These are phyloP conservation scores for Morpho deidamia DNA, from an alignment of 2,888 invertebrate species.

Conservation along the genomic window DNA sequence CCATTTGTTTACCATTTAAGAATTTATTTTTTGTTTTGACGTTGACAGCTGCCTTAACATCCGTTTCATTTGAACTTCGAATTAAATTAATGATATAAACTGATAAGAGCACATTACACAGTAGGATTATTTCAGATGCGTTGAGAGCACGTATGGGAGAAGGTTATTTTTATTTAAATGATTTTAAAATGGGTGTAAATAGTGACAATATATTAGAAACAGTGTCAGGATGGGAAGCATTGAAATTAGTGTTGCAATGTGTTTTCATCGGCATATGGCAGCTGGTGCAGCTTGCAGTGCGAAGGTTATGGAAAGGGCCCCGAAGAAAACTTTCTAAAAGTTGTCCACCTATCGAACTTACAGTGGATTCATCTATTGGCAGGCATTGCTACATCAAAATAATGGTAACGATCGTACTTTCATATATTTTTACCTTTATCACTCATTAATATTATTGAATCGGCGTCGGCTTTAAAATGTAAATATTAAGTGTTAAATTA, in stretches of 20 bases:
- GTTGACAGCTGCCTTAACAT: slow-evolving; percentile 10
- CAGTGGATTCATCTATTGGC: slow-evolving; percentile 62
- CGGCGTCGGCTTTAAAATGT: neutral
- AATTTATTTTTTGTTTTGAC: slow-evolving; percentile 9
- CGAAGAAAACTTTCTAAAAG: slow-evolving; percentile 46
- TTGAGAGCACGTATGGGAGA: slow-evolving; percentile 36
- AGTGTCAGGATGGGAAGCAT: slow-evolving; percentile 60
- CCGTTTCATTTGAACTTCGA: slow-evolving; percentile 14
- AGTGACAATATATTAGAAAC: slow-evolving; percentile 47
- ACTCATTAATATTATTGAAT: neutral
- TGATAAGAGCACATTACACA: slow-evolving; percentile 39
- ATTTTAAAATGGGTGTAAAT: slow-evolving; percentile 44
- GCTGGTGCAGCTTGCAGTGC: slow-evolving; percentile 47
- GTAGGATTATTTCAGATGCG: slow-evolving; percentile 1
- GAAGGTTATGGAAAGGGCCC: slow-evolving; percentile 62
- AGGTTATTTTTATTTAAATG: slow-evolving; percentile 19
- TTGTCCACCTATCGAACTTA: slow-evolving; percentile 49
- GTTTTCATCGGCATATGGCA: slow-evolving; percentile 61
- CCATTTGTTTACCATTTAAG: too few relatives aligned
- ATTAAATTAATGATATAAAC: neutral
- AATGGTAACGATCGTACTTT: slow-evolving; percentile 42
- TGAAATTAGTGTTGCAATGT: slow-evolving; percentile 54
- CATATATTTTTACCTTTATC: neutral
- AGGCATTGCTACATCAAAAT: slow-evolving; percentile 69
- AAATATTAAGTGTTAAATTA: too few relatives aligned